Evolutionary conservation across 2,797 vertebrate genomes (phyloP), one percentile per base, ranked within the genome.

Genomic region (Characodon lateralis): DNA sequence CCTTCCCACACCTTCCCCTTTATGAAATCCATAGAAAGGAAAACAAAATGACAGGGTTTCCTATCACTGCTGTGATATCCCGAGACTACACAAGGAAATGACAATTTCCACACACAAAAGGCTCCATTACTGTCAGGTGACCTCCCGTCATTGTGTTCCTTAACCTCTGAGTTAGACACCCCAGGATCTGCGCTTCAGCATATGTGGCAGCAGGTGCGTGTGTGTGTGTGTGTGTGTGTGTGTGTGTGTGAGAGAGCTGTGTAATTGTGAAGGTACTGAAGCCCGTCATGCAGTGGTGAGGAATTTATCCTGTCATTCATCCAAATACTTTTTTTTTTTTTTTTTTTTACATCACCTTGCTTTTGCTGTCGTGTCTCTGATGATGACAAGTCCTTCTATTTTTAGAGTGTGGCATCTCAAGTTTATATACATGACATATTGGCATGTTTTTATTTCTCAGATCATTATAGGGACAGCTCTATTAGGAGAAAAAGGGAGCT

Each of bases 41-140:
- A 93, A 93, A 94, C 93, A 94, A 91, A 93, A 94, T 92, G 88
- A 92, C 90, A 80, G 76, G 90, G 80, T 88, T 94, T 94, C 89
- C 91, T 94, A 92, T 92, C 91, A 71, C 82, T 69, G 85, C 89
- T 83, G 85, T 89, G 91, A 93, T 89, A 92, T 87, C 89, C 79
- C 10, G 71, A 80, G 86, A 93, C 93, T 90, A 90, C 91, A 91
- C 89, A 91, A 87, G 93, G 92, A 94, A 95, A 95, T 94, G 86
- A 93, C 93, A 92, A 94, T 95, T 95, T 93, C 90, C 89, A 83
- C 88, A 81, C 87, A 95, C 94, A 95, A 95, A 95, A 93, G 92
- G 92, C 90, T 94, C 94, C 93, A 95, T 95, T 95, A 95, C 91
- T 84, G 89, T 85, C 83, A 84, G 90, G 79, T 92, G 92, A 95